phyloP scores from a whole-genome alignment of 2,888 invertebrate genomes.

The Altica lythri region DNA sequence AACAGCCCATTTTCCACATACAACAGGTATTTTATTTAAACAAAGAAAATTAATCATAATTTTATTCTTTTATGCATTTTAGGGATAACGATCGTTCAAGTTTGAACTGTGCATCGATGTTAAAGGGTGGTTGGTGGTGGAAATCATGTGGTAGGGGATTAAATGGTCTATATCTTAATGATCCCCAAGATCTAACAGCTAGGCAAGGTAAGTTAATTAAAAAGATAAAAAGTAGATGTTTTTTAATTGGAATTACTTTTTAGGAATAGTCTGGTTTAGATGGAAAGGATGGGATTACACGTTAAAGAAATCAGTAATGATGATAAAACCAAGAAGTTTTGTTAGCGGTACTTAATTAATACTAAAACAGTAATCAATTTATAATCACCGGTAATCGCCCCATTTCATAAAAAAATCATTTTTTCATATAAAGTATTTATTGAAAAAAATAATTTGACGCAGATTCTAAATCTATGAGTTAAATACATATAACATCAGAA shows the following conservation, averaged over 20 bases:
- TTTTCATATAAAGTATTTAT: constrained; percentile 38
- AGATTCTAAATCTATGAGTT: background rate
- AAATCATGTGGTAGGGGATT: constrained; percentile 89
- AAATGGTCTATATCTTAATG: constrained; percentile 86
- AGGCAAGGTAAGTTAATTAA: constrained; percentile 70
- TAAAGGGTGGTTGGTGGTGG: constrained; percentile 97
- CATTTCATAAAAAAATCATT: constrained; percentile 25
- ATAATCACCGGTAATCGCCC: constrained; percentile 46
- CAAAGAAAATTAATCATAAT: no score
- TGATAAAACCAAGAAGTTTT: constrained; percentile 83
- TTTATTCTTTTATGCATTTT: constrained; percentile 42
- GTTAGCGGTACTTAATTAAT: constrained; percentile 52
- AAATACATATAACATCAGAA: background rate
- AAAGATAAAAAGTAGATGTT: background rate
- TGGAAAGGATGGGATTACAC: constrained; percentile 97
- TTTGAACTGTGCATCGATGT: constrained; percentile 89
- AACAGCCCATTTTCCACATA: constrained; percentile 93
- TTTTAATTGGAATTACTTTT: background rate
- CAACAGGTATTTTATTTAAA: constrained; percentile 78
- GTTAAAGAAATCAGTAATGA: constrained; percentile 85
- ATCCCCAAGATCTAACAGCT: constrained; percentile 87
- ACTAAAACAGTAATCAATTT: constrained; percentile 44
- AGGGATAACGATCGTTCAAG: constrained; percentile 91
- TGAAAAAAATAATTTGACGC: constrained; percentile 24
- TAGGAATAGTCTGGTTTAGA: constrained; percentile 92